Evolutionary conservation across 2,797 vertebrate genomes (phyloP), one percentile per base, ranked within the genome.

Genomic region (Lepilemur septentrionalis): DNA sequence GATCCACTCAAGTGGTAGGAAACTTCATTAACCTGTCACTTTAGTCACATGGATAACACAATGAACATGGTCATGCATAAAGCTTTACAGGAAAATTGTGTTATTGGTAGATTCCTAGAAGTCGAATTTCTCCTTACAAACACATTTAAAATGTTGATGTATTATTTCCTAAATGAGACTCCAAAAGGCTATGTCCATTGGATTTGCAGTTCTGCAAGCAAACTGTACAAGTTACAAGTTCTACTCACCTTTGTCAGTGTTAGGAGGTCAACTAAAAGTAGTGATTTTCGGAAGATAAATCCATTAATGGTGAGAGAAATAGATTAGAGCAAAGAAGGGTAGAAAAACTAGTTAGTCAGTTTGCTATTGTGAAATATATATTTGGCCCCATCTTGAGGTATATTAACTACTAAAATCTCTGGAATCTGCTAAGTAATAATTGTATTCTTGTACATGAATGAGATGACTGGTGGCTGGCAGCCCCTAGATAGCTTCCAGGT

Each of bases 151-250:
- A 73, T 35, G 75, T 70, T 57, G 59, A 69, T 46, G 28, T 38
- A 38, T 81, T 94, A 35, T 85, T 93, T 95, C n/a, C 72, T 94
- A 95, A 91, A 75, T 65, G 30, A 81, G 41, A 86, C 43, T 41
- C n/a, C 41, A 55, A 52, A 81, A 46, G 30, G 18, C 23, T 30
- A 25, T 81, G 32, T 11, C 32, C 38, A 10, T 35, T 82, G n/a
- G 2, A 65, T 65, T 88, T 85, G 10, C 11, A 91, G 1, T 70
- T 59, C 28, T 80, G 4, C 20, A 6, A 52, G 32, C 6, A 92
- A 85, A 13, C 7, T 18, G 25, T 35, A 2, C 12, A 76, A 48
- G 15, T 57, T 73, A 28, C 4, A 63, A 46, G 0, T 63, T 86
- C 18, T 18, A 90, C 18, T 91, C n/a, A 52, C 3, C 70, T 87